Evolutionary conservation across 2,113 vertebrate genomes (phyloP).

Genomic region (Vireo altiloquus): DNA sequence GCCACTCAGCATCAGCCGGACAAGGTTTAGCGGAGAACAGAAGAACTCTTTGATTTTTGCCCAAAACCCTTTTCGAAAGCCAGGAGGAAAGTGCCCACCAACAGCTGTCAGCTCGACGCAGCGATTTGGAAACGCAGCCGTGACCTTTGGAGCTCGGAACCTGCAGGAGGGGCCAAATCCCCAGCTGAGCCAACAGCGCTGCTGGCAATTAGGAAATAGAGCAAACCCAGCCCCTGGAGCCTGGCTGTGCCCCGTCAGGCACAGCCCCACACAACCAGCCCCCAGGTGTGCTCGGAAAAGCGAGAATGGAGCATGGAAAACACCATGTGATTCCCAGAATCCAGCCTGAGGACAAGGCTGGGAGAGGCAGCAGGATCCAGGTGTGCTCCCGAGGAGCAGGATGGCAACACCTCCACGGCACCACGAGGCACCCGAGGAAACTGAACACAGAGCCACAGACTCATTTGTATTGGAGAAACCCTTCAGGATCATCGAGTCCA

Average conservation of each 20-base stretch:
- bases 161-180: neutral
- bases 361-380: neutral
- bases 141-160: neutral
- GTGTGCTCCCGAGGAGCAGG: neutral
- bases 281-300: neutral
- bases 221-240: neutral
- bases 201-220: neutral
- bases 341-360: neutral
- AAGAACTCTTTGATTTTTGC: neutral
- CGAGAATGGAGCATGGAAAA: neutral
- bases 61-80: neutral
- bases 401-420: neutral
- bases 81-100: neutral
- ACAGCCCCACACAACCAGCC: neutral
- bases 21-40: neutral
- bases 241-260: neutral
- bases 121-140: neutral
- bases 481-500: neutral
- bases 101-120: neutral
- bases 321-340: neutral
- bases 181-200: neutral
- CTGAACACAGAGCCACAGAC: neutral
- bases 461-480: neutral
- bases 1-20: neutral
- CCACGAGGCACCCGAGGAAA: neutral